phyloP scores from a whole-genome alignment of 2,888 invertebrate genomes.

The Nomada flava region DNA sequence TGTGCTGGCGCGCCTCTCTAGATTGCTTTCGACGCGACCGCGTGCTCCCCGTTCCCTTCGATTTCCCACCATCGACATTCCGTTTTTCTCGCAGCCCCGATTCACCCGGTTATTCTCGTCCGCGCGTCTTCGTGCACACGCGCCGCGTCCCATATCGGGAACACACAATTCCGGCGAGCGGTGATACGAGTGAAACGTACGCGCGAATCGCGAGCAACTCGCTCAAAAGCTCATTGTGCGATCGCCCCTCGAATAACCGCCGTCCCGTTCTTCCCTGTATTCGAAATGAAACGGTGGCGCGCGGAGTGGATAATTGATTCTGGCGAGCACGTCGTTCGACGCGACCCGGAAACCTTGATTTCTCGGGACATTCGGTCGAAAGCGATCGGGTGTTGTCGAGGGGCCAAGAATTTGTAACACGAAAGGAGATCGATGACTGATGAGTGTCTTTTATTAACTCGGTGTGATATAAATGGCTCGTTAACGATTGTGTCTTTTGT shows the following conservation, averaged over 20 bases:
- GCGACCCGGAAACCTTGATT: constrained; percentile 16
- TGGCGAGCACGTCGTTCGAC: background rate
- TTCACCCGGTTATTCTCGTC: constrained; percentile 32
- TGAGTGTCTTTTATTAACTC: too few species aligned
- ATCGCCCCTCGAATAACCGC: background rate
- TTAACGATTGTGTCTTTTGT: too few species aligned
- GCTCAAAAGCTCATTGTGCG: background rate
- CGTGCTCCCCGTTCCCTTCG: background rate
- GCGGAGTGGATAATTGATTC: constrained; percentile 7
- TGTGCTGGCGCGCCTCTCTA: constrained; percentile 46
- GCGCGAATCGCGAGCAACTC: background rate
- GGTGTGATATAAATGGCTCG: too few species aligned
- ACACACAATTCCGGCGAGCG: background rate
- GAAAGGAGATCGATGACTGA: too few species aligned
- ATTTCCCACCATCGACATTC: constrained; percentile 24
- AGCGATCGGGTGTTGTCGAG: background rate
- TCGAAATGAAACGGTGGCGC: background rate
- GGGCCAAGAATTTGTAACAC: too few species aligned
- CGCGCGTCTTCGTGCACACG: constrained; percentile 20
- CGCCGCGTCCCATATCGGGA: constrained; percentile 12
- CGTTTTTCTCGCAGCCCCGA: constrained; percentile 30
- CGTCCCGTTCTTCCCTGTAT: background rate
- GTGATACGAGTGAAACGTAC: background rate
- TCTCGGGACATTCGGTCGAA: background rate
- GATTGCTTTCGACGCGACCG: constrained; percentile 49